phyloP scores from a whole-genome alignment of 2,797 vertebrate species.

The Siniperca obscura region DNA sequence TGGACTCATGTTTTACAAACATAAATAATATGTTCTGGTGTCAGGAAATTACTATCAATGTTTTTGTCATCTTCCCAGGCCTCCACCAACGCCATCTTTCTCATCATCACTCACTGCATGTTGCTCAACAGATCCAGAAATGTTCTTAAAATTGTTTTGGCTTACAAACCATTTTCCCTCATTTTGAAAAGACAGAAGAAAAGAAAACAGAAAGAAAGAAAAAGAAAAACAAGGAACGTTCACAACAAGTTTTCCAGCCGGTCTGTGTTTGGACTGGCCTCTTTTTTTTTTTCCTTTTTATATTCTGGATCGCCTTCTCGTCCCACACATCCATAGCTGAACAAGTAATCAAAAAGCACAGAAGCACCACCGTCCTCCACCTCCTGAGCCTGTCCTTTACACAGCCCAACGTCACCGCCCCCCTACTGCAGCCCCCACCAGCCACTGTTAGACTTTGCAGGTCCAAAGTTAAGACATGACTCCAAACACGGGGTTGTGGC shows the following conservation, averaged over 20 bases:
- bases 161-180: constrained; percentile 85
- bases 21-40: constrained; percentile 86
- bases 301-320: constrained; percentile 46
- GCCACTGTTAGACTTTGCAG: constrained; percentile 37
- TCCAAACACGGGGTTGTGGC: constrained; percentile 96
- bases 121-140: constrained; percentile 87
- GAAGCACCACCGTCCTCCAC: constrained; percentile 40
- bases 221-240: constrained; percentile 77
- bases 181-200: constrained; percentile 75
- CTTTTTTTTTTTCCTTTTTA: constrained; percentile 43
- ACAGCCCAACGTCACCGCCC: constrained; percentile 57
- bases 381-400: constrained; percentile 63
- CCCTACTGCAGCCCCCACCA: not conserved
- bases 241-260: constrained; percentile 88
- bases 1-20: constrained; percentile 82
- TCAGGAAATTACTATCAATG: constrained; percentile 46
- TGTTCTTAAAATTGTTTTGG: constrained; percentile 85
- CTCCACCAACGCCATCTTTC: constrained; percentile 36
- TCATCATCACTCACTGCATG: constrained; percentile 78
- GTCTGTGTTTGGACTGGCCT: constrained; percentile 74
- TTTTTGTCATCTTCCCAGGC: constrained; percentile 22
- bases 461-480: constrained; percentile 92
- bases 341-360: constrained; percentile 85
- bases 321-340: constrained; percentile 82
- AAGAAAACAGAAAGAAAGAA: constrained; percentile 52